These are phyloP conservation scores for Promerops cafer DNA, from an alignment of 2,113 vertebrate species.

Conservation along the genomic window DNA sequence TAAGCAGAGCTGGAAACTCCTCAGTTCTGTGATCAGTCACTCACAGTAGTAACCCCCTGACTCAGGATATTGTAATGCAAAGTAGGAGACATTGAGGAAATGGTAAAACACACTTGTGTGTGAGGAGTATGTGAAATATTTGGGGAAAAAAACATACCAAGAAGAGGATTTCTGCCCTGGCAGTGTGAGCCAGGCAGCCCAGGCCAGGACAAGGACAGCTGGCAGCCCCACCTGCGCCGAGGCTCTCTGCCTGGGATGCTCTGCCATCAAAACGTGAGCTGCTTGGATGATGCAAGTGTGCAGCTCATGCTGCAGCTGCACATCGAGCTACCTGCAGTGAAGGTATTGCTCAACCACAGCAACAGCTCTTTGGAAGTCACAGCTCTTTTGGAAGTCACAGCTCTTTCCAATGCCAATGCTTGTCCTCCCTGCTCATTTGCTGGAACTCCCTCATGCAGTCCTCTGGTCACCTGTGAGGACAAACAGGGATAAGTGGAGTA, in stretches of 20 bases:
- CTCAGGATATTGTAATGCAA: background rate
- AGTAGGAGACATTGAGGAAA: background rate
- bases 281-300: rapidly evolving
- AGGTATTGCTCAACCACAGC: background rate
- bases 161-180: background rate
- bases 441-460: background rate
- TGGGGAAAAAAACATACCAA: background rate
- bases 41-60: background rate
- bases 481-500: background rate
- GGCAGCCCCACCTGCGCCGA: background rate
- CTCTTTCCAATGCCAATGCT: background rate
- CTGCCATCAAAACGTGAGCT: background rate
- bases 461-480: background rate
- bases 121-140: background rate
- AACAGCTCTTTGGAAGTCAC: too few species aligned
- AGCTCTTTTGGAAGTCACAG: background rate
- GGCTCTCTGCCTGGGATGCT: background rate
- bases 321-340: background rate
- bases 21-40: background rate
- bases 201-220: rapidly evolving
- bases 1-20: background rate
- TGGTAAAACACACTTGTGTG: background rate
- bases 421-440: rapidly evolving
- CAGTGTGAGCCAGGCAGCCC: background rate
- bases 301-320: background rate